Conservation (phyloP, 2,888 invertebrate species). For the Peribatodes rhomboidaria region DNA sequence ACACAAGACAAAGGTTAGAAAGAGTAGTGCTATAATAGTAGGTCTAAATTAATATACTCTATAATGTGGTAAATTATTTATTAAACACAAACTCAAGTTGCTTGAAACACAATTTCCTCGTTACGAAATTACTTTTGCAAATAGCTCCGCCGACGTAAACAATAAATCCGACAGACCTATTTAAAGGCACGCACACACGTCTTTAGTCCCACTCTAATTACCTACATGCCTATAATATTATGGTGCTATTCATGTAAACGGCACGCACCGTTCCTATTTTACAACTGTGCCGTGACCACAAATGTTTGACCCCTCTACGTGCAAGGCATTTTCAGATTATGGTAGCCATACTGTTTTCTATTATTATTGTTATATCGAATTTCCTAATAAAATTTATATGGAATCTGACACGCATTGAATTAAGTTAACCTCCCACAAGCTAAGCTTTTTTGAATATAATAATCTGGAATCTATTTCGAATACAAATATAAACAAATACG, state of each 20-base stretch:
- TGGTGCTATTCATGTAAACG: constrained; percentile 53
- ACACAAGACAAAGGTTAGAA: too few relatives aligned
- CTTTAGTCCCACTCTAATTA: constrained; percentile 53
- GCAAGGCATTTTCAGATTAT: constrained; percentile 36
- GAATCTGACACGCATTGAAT: constrained; percentile 33
- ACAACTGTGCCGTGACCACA: constrained; percentile 54
- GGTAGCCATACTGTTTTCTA: constrained; percentile 24
- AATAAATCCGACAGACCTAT: constrained; percentile 43
- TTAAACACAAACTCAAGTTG: constrained; percentile 10
- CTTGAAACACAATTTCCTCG: constrained; percentile 19
- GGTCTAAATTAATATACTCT: too few relatives aligned
- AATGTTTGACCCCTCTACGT: constrained; percentile 48
- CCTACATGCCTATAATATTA: constrained; percentile 58
- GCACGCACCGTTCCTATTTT: constrained; percentile 54
- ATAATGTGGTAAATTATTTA: background rate
- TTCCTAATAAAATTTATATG: constrained; percentile 29
- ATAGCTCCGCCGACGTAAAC: constrained; percentile 38
- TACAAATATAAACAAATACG: constrained; percentile 22
- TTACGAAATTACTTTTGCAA: constrained; percentile 29
- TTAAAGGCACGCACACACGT: constrained; percentile 51
- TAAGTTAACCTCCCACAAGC: constrained; percentile 24
- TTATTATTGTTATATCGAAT: constrained; percentile 26
- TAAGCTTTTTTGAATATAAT: constrained; percentile 1
- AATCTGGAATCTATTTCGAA: constrained; percentile 3
- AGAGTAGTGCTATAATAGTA: too few relatives aligned